Percentiles rank a stretch among this genome's conserved stretches.
phyloP scores from a whole-genome alignment of 1,140 invertebrate species.

The Brachionus angularis region DNA sequence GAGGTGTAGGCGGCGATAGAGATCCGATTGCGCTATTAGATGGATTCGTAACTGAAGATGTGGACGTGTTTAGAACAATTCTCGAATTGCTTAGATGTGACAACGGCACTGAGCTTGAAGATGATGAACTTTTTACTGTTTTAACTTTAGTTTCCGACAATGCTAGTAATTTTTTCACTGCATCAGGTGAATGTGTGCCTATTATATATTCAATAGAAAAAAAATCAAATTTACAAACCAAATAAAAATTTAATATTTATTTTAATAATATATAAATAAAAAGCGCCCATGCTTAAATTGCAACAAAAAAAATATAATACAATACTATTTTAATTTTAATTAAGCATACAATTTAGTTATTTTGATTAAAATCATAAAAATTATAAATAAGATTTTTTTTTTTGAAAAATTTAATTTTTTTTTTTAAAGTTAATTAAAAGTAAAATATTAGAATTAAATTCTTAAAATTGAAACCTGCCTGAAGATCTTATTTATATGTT shows the following conservation, averaged over 20 bases:
- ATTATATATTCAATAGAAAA: too few relatives aligned
- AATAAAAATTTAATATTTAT: too few relatives aligned
- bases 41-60: conserved; percentile 9
- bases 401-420: too few relatives aligned
- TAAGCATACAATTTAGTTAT: too few relatives aligned
- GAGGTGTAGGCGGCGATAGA: conserved; percentile 6
- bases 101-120: conserved; percentile 19
- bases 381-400: too few relatives aligned
- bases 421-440: too few relatives aligned
- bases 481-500: not conserved
- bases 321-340: too few relatives aligned
- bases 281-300: not conserved
- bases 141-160: conserved; percentile 37
- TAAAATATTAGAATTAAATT: too few relatives aligned
- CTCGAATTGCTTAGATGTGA: conserved; percentile 20
- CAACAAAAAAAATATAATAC: too few relatives aligned
- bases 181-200: conserved; percentile 41
- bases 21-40: not conserved
- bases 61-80: not conserved
- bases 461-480: not conserved
- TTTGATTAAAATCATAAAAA: too few relatives aligned
- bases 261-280: not conserved
- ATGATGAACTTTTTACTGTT: conserved; percentile 41
- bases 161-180: conserved; percentile 23
- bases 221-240: not conserved